phyloP scores from a whole-genome alignment of 1,140 invertebrate genomes.

The Heliconius nattereri region DNA sequence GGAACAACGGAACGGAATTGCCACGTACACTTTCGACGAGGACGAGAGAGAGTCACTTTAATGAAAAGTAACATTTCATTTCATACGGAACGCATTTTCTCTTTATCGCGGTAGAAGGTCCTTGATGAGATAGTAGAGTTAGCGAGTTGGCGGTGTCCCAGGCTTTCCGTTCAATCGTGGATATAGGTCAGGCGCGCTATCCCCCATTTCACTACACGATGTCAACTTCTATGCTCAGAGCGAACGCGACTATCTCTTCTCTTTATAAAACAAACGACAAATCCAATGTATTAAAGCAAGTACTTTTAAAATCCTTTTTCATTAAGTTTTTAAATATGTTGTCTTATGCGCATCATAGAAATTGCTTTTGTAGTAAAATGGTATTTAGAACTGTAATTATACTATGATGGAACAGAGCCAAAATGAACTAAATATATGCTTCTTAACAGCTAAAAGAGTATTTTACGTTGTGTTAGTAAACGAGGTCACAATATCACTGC shows the following conservation, averaged over 20 bases:
- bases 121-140: slow-evolving; percentile 49
- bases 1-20: slow-evolving; percentile 31
- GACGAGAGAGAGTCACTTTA: slow-evolving; percentile 21
- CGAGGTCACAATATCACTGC: slow-evolving; percentile 28
- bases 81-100: slow-evolving; percentile 39
- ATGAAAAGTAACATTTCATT: slow-evolving; percentile 29
- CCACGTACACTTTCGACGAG: not conserved
- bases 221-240: slow-evolving; percentile 27
- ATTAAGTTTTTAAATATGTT: not conserved
- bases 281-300: not conserved
- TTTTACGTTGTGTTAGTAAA: slow-evolving; percentile 28
- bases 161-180: slow-evolving; percentile 52
- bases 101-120: slow-evolving; percentile 48
- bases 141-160: slow-evolving; percentile 69
- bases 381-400: slow-evolving; percentile 6
- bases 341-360: not conserved
- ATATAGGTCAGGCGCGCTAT: slow-evolving; percentile 68
- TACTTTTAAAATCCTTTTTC: not conserved
- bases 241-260: slow-evolving; percentile 14
- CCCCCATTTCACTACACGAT: slow-evolving; percentile 29
- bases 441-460: slow-evolving; percentile 27
- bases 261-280: not conserved
- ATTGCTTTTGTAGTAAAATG: slow-evolving; percentile 5
- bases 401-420: slow-evolving; percentile 27
- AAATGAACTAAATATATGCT: slow-evolving; percentile 24